A percentile compares a stretch with the other conserved stretches of the same genome.
Conservation (phyloP, 2,113 vertebrate genomes). For the Tenebrosternarchus preto region DNA sequence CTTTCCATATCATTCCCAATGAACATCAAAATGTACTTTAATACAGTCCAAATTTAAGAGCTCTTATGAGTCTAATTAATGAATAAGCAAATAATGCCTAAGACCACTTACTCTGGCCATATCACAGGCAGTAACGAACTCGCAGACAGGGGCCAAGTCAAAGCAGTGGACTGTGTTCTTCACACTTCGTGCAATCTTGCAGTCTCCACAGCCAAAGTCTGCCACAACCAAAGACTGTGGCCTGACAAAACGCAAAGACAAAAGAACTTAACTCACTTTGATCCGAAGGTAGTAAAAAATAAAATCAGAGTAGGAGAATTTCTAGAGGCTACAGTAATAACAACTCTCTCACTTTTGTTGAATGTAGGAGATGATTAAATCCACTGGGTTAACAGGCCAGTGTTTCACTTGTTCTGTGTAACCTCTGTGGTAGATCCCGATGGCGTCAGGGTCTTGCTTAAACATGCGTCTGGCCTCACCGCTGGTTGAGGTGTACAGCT, state of each 20-base stretch:
- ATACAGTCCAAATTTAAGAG: too few relatives aligned
- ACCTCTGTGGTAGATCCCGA: constrained; percentile 84
- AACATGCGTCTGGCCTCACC: constrained; percentile 81
- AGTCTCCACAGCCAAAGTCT: constrained; percentile 94
- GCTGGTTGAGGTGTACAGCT: constrained; percentile 83
- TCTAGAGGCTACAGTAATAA: background rate
- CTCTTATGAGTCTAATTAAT: background rate
- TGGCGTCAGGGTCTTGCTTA: constrained; percentile 80
- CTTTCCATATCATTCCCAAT: too few relatives aligned
- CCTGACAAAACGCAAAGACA: constrained; percentile 63
- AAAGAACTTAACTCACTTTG: background rate
- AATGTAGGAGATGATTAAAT: constrained; percentile 80
- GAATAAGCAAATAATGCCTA: background rate
- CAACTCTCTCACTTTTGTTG: constrained; percentile 73
- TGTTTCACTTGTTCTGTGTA: constrained; percentile 83
- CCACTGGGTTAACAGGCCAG: constrained; percentile 87
- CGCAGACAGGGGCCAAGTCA: constrained; percentile 83
- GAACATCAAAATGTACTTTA: too few relatives aligned
- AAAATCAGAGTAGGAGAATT: background rate
- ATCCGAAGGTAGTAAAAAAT: background rate
- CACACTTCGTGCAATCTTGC: constrained; percentile 82
- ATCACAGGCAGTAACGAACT: constrained; percentile 86
- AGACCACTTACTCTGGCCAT: constrained; percentile 83
- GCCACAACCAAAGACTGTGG: constrained; percentile 84
- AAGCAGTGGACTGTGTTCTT: constrained; percentile 89